Conservation (phyloP, 2,797 vertebrate species). For the Siniperca undulata region DNA sequence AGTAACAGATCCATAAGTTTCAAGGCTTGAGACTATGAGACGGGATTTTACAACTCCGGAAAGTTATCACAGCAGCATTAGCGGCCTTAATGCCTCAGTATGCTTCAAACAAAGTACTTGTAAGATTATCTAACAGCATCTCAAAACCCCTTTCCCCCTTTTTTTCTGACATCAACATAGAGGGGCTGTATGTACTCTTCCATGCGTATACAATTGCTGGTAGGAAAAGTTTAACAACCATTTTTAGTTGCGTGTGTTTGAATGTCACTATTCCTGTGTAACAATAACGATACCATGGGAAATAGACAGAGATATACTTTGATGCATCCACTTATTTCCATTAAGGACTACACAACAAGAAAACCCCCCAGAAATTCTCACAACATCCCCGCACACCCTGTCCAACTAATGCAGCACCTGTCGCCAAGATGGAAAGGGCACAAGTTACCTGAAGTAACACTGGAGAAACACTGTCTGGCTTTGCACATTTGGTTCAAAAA, state of each 20-base stretch:
- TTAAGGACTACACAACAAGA: not conserved
- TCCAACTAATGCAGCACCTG: constrained; percentile 60
- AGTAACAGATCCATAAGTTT: not conserved
- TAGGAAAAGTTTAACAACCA: not conserved
- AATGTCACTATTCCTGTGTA: constrained; percentile 10
- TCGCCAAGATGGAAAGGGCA: constrained; percentile 61
- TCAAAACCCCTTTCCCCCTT: not conserved
- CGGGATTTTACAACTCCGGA: not conserved
- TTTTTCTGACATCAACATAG: not conserved
- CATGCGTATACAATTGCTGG: not conserved
- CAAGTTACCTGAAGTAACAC: constrained; percentile 57
- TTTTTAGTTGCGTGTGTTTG: not conserved
- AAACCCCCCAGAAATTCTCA: not conserved
- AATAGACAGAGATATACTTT: not conserved
- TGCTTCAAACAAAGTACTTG: not conserved
- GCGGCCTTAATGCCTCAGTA: not conserved
- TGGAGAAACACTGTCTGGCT: constrained; percentile 58
- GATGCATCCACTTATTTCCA: constrained; percentile 13
- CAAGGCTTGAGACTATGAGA: not conserved
- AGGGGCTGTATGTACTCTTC: not conserved
- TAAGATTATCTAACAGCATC: not conserved
- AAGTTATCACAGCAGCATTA: not conserved
- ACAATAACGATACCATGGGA: constrained; percentile 3
- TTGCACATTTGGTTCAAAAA: constrained; percentile 66
- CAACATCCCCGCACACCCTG: constrained; percentile 18